phyloP scores from a whole-genome alignment of 2,113 vertebrate species.

The Bufo bufo region DNA sequence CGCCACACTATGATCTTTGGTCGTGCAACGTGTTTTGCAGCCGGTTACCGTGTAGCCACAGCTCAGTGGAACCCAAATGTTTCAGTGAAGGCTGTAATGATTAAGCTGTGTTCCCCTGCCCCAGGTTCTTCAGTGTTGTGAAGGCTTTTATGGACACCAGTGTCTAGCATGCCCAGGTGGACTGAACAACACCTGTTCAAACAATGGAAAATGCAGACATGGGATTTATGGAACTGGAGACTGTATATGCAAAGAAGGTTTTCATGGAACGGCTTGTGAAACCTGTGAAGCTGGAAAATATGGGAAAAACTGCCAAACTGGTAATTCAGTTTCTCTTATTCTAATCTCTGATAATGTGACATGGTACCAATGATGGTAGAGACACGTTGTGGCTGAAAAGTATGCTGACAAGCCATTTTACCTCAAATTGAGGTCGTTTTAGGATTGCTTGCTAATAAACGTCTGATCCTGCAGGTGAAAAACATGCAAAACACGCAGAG shows the following conservation, averaged over 20 bases:
- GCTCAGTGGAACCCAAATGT: too few species aligned
- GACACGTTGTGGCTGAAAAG: too few species aligned
- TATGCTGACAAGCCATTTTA: too few species aligned
- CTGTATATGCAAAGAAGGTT: slow-evolving; percentile 91
- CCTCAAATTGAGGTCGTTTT: too few species aligned
- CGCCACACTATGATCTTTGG: too few species aligned
- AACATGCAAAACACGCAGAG: too few species aligned
- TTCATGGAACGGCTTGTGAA: slow-evolving; percentile 93
- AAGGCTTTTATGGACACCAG: slow-evolving; percentile 86
- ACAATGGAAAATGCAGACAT: slow-evolving; percentile 87
- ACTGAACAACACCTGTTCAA: slow-evolving; percentile 80
- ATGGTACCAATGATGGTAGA: too few species aligned
- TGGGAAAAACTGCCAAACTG: slow-evolving; percentile 80
- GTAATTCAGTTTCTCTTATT: slow-evolving; percentile 65
- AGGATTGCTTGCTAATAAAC: too few species aligned
- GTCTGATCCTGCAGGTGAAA: too few species aligned
- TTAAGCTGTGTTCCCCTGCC: neutral
- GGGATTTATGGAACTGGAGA: slow-evolving; percentile 81
- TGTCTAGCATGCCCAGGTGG: slow-evolving; percentile 89
- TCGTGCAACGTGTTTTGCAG: too few species aligned
- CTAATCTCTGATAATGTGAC: too few species aligned
- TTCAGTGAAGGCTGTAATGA: neutral
- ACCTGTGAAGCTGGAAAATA: slow-evolving; percentile 91
- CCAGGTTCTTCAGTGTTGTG: slow-evolving; percentile 86
- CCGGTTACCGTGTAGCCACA: too few species aligned